A percentile compares a stretch with the other conserved stretches of the same genome.
Evolutionary conservation across 37 sponge, comb jelly and placozoan species (phyloP).

Genomic region (Aphrocallistes beatrix): DNA sequence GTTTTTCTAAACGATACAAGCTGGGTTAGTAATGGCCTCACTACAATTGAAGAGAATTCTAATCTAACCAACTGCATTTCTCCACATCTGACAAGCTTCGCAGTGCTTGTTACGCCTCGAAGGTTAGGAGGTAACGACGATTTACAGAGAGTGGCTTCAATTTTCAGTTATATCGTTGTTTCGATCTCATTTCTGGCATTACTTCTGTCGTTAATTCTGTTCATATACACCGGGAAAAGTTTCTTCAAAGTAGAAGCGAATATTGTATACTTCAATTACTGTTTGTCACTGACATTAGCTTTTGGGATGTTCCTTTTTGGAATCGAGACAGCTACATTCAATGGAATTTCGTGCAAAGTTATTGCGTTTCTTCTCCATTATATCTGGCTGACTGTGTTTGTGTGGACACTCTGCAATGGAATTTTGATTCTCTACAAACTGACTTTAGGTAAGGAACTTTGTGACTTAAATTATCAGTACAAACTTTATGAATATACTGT

Average conservation of each 20-base stretch:
- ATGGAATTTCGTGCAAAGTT: not conserved
- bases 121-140: not conserved
- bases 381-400: slow-evolving; percentile 1
- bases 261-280: not conserved
- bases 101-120: not conserved
- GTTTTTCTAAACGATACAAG: not conserved
- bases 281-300: not conserved
- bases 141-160: not conserved
- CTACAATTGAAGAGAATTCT: not conserved
- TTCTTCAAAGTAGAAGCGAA: slow-evolving; percentile 6
- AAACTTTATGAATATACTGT: too few species aligned
- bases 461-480: too few species aligned
- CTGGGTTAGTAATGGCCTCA: not conserved
- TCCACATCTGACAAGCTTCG: not conserved
- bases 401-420: slow-evolving; percentile 17
- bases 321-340: not conserved
- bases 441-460: not conserved
- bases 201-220: not conserved
- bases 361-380: not conserved
- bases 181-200: not conserved
- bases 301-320: slow-evolving; percentile 7
- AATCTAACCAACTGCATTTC: not conserved
- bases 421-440: not conserved
- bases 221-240: not conserved
- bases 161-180: not conserved